Evolutionary conservation across 1,140 invertebrate genomes (phyloP).

Genomic region (Elymnias hypermnestra): DNA sequence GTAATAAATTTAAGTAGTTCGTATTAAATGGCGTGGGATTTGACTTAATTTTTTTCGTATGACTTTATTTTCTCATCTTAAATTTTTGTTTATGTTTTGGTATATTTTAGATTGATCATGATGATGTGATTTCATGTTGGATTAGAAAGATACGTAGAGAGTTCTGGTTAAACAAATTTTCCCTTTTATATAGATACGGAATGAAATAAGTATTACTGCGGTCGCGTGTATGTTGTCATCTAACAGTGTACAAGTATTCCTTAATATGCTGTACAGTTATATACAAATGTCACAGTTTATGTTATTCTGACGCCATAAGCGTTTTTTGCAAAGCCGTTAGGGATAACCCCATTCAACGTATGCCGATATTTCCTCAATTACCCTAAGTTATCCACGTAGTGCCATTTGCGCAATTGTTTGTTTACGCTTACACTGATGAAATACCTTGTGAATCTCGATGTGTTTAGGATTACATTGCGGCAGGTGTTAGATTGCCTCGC

Average conservation of each 20-base stretch:
- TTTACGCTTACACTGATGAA: slow-evolving; percentile 15
- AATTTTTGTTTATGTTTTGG: no score
- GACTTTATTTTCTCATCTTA: no score
- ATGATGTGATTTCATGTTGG: no score
- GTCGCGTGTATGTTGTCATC: no score
- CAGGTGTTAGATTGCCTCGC: slow-evolving; percentile 28
- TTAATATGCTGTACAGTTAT: slow-evolving; percentile 1
- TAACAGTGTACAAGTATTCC: not conserved
- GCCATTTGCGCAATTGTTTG: slow-evolving; percentile 45
- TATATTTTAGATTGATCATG: no score
- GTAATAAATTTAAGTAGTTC: no score
- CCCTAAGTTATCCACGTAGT: slow-evolving; percentile 41
- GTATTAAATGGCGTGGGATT: no score
- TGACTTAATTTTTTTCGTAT: no score
- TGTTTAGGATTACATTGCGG: slow-evolving; percentile 9
- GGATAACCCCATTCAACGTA: slow-evolving; percentile 43
- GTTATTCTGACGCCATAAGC: slow-evolving; percentile 29
- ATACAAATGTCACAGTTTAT: slow-evolving; percentile 7
- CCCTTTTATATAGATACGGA: no score
- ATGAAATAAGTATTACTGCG: no score
- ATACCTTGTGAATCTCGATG: slow-evolving; percentile 8
- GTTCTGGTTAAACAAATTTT: no score
- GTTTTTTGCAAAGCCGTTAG: slow-evolving; percentile 48
- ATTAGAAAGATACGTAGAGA: no score
- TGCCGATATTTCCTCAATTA: slow-evolving; percentile 53